Evolutionary conservation across 2,113 vertebrate genomes (phyloP), one percentile per base, ranked within the genome.

Genomic region (Crotalus horridus): DNA sequence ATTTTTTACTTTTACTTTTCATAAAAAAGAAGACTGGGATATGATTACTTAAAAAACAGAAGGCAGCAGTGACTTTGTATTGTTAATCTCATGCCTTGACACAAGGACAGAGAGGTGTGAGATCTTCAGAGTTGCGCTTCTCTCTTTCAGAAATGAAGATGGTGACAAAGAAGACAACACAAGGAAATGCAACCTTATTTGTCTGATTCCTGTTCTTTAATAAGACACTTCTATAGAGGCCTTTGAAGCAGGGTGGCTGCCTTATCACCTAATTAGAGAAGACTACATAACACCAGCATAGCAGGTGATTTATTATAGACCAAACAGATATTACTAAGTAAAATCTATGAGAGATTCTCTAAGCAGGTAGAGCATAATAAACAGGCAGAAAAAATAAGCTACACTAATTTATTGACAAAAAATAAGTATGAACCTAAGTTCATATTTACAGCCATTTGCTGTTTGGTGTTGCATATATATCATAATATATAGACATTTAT

Each of bases 221-320:
- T 96, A 97, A 97, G 94, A 94, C 33, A 64, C 58, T 96, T 97
- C 95, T 89, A 55, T 3, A 69, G 90, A 87, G 93, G 93, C 89
- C 93, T 92, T 95, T 90, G 88, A 61, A 92, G 87, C 74, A 95
- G 74, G 95, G 81, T 93, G 94, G 61, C 87, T 94, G 85, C 90
- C 92, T 90, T 58, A 85, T 1, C n/a, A 26, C 21, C 96, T 97
- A 97, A 97, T 97, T 97, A 97, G 91, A 59, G 89, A 88, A 88
- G 85, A 12, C 48, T 91, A 95, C 95, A 96, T 94, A 93, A 92
- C 11, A 13, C 93, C 92, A 87, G 26, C 20, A 54, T 12, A 11
- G 0, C 90, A 1, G 89, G 81, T 90, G 55, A 92, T 0, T 1
- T n/a, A 89, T 69, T 94, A 94, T 86, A 93, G 43, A 1, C 59